Percentiles rank a stretch among this genome's conserved stretches.
These are phyloP conservation scores for Diachasma alloeum DNA, from an alignment of 1,140 invertebrate species.

Conservation along the genomic window DNA sequence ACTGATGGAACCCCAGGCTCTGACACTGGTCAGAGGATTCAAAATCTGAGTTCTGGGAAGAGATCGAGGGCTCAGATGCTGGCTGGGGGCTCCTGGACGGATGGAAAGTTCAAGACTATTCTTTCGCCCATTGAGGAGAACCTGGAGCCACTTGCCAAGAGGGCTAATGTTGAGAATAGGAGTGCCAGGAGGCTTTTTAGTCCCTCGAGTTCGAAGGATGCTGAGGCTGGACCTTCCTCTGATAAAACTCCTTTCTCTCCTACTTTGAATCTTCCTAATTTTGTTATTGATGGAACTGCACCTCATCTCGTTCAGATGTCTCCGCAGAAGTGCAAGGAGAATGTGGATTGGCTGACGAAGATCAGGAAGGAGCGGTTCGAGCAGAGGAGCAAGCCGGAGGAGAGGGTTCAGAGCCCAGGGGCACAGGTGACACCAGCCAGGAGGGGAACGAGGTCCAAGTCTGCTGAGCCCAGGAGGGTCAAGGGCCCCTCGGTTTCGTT, in stretches of 20 bases:
- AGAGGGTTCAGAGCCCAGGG: slow-evolving; percentile 42
- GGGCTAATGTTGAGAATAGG: slow-evolving; percentile 56
- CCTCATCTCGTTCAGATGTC: slow-evolving; percentile 77
- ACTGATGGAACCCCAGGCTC: slow-evolving; percentile 42
- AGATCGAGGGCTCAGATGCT: slow-evolving; percentile 51
- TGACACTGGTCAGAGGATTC: background rate
- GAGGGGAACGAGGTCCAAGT: slow-evolving; percentile 48
- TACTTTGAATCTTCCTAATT: slow-evolving; percentile 80
- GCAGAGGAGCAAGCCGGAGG: slow-evolving; percentile 33
- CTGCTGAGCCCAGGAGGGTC: slow-evolving; percentile 47
- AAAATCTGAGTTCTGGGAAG: slow-evolving; percentile 40
- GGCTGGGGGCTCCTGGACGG: slow-evolving; percentile 33
- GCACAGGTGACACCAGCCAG: slow-evolving; percentile 40
- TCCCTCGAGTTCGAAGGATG: slow-evolving; percentile 40
- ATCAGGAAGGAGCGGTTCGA: slow-evolving; percentile 69
- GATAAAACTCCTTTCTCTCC: slow-evolving; percentile 66
- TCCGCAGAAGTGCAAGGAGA: slow-evolving; percentile 72
- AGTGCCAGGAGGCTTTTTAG: slow-evolving; percentile 57
- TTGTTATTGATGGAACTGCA: slow-evolving; percentile 76
- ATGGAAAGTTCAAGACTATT: slow-evolving; percentile 46
- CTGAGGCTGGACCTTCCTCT: slow-evolving; percentile 45
- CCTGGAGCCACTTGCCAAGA: slow-evolving; percentile 47
- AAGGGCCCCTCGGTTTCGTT: slow-evolving; percentile 29
- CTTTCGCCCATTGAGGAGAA: slow-evolving; percentile 61
- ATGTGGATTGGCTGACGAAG: slow-evolving; percentile 77